phyloP scores from a whole-genome alignment of 2,113 vertebrate species.

The Poecilia latipinna region DNA sequence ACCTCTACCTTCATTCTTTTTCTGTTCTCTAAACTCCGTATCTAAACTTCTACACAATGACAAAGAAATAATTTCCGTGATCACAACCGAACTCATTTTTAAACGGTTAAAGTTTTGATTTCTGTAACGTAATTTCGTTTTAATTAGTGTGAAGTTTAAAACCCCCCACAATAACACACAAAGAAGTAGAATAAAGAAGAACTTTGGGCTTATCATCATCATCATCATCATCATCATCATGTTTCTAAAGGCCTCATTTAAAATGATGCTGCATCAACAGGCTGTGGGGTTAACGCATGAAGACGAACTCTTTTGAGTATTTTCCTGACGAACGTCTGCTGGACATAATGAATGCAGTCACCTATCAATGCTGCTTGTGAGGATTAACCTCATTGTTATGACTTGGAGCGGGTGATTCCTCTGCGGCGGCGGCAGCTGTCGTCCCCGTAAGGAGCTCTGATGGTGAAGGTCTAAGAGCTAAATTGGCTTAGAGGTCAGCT shows the following conservation, averaged over 20 bases:
- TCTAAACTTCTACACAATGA: not conserved
- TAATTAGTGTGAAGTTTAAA: too few relatives aligned
- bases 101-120: not conserved
- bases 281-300: not conserved
- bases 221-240: too few relatives aligned
- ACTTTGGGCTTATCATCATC: too few relatives aligned
- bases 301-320: not conserved
- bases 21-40: not conserved
- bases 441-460: constrained; percentile 5
- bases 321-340: constrained; percentile 30
- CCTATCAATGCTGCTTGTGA: constrained; percentile 11
- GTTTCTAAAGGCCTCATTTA: too few relatives aligned
- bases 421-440: constrained; percentile 46
- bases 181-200: too few relatives aligned
- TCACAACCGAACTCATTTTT: not conserved
- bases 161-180: too few relatives aligned
- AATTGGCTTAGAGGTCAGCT: constrained; percentile 26
- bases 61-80: not conserved
- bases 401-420: constrained; percentile 22
- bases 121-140: too few relatives aligned
- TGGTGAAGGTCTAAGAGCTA: constrained; percentile 9
- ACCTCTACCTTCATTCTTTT: not conserved
- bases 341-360: constrained; percentile 9
- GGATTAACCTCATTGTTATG: constrained; percentile 56
- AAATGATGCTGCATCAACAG: not conserved